Percentiles rank a stretch among this genome's conserved stretches.
phyloP scores from a whole-genome alignment of 2,113 vertebrate species.

The Hyaena hyaena region DNA sequence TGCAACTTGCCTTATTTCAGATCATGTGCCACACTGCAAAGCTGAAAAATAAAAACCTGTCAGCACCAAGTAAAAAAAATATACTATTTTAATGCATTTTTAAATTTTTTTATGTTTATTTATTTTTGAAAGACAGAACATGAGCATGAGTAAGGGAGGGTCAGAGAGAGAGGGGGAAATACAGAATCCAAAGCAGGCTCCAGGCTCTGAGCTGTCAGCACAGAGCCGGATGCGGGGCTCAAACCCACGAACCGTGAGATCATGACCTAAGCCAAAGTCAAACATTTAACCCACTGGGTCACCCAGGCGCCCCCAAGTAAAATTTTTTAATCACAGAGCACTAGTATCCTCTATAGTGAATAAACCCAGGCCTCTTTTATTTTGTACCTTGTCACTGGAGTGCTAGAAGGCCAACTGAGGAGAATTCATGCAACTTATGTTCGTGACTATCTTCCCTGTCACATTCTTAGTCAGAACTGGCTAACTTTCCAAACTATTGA shows the following conservation, averaged over 20 bases:
- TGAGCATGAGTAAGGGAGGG: no score
- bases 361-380: neutral
- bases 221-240: no score
- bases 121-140: no score
- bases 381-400: neutral
- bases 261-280: no score
- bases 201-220: no score
- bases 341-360: neutral
- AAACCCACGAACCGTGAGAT: no score
- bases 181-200: no score
- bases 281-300: no score
- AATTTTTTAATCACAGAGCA: constrained; percentile 29
- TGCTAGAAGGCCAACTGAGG: neutral
- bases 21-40: neutral
- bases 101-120: no score
- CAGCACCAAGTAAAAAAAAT: neutral
- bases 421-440: neutral
- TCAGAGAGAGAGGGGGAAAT: no score
- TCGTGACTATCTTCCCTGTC: neutral
- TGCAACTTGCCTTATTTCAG: constrained; percentile 3
- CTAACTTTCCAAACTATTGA: constrained; percentile 1
- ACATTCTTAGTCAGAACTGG: neutral
- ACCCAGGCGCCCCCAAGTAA: neutral
- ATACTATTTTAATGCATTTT: no score
- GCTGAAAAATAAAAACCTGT: neutral